Evolutionary conservation across 1,140 invertebrate genomes (phyloP).

Genomic region (Lerema accius): DNA sequence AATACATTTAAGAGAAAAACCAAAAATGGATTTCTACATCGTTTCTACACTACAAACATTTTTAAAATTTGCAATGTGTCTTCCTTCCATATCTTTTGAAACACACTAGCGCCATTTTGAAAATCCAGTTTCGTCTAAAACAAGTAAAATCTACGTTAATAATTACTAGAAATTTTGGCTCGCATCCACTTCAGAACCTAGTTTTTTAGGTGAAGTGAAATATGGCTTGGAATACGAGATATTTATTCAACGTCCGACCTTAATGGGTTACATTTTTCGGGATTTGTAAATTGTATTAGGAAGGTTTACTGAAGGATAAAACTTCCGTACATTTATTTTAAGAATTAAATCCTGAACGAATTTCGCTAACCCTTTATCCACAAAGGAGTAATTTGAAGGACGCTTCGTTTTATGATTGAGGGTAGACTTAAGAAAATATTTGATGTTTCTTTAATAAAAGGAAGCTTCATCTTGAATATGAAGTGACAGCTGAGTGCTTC

Average conservation of each 20-base stretch:
- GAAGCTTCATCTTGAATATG: background rate
- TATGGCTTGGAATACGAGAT: conserved; percentile 28
- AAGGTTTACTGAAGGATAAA: conserved; percentile 12
- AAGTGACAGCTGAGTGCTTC: background rate
- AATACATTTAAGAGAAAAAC: too few species aligned
- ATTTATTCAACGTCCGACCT: conserved; percentile 27
- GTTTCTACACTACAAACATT: too few species aligned
- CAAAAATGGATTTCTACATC: too few species aligned
- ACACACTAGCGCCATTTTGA: background rate
- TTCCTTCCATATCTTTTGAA: too few species aligned
- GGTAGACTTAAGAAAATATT: background rate
- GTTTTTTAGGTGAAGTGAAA: conserved; percentile 30
- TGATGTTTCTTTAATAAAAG: background rate
- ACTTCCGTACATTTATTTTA: conserved; percentile 15
- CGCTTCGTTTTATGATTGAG: background rate
- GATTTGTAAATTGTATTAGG: conserved; percentile 26
- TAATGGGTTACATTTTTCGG: conserved; percentile 32
- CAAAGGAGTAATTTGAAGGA: background rate
- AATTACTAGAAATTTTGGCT: conserved; percentile 35
- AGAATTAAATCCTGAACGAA: background rate
- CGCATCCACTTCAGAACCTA: conserved; percentile 24
- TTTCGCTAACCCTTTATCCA: background rate
- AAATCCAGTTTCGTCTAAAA: conserved; percentile 15
- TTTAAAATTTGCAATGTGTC: too few species aligned
- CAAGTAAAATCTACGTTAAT: conserved; percentile 32